Percentiles rank a stretch among this genome's conserved stretches.
These are phyloP conservation scores for Eupeodes latifasciatus DNA, from an alignment of 2,888 invertebrate genomes.

Conservation along the genomic window DNA sequence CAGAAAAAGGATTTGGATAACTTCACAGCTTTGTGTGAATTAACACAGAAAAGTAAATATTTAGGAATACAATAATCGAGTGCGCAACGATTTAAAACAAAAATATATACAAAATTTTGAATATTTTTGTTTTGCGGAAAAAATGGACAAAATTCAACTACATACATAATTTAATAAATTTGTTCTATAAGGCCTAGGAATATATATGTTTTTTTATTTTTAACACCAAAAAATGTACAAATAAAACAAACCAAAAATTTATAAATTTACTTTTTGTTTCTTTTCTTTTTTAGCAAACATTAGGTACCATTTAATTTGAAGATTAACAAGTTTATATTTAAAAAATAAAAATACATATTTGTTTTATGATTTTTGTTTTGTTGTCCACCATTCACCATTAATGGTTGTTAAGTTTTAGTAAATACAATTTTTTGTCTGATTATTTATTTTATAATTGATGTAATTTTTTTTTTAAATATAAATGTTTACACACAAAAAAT, in stretches of 20 bases:
- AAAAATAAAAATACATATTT: conserved; percentile 18
- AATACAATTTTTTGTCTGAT: conserved; percentile 34
- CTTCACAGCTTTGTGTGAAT: conserved; percentile 4
- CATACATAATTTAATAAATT: conserved; percentile 12
- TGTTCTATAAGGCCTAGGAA: conserved; percentile 7
- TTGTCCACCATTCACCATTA: background rate
- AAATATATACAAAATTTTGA: background rate
- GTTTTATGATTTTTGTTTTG: background rate
- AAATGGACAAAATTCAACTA: conserved; percentile 20
- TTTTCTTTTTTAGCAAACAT: conserved; percentile 47
- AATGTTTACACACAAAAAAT: conserved; percentile 49
- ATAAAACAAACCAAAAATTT: conserved; percentile 5
- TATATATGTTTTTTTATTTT: background rate
- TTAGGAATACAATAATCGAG: conserved; percentile 26
- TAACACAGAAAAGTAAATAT: conserved; percentile 35
- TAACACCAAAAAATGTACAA: background rate
- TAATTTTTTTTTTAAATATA: conserved; percentile 31
- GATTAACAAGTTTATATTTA: conserved; percentile 57
- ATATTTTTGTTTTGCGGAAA: background rate
- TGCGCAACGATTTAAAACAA: conserved; percentile 16
- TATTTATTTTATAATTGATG: conserved; percentile 26
- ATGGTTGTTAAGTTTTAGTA: conserved; percentile 39
- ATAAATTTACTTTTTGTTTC: background rate
- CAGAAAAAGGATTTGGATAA: conserved; percentile 2
- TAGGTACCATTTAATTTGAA: conserved; percentile 72